Evolutionary conservation across 2,797 vertebrate genomes (phyloP), one percentile per base, ranked within the genome.

Genomic region (Alectoris magna): DNA sequence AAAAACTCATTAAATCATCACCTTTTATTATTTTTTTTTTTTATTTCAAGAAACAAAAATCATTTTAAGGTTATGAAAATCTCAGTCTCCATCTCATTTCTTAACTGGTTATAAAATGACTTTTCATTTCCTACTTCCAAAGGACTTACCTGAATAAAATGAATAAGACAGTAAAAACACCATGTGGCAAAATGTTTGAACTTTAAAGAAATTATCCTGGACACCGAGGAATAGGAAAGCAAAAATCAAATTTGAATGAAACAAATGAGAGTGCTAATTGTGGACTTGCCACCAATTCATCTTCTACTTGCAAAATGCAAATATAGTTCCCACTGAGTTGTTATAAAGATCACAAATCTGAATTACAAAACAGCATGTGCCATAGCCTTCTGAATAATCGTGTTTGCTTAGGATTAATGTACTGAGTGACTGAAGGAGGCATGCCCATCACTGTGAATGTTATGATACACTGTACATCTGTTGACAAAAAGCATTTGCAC

Each of bases 341-440:
- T 81, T 80, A 76, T 76, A 84, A 91, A 95, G 88, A 73, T 81
- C 63, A 59, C 58, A 73, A 12, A 1, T 93, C 75, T 81, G 79
- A 93, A 66, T 92, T 86, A 70, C 16, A 77, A 89, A 82, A 43
- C 2, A 9, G 21, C 36, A 73, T 67, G 68, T 69, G 60, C 84
- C 43, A 16, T 67, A 23, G 75, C 51, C 79, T 87, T 88, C 58
- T 53, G 75, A 84, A 79, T 73, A 87, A 70, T 31, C 38, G 24
- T 13, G 4, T 44, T 83, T 72, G n/a, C 41, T 72, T 66, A 69
- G 82, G 75, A 85, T 58, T 79, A 71, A 44, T 63, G 49, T 53
- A 78, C 76, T n/a, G 80, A 90, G 49, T n/a, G 51, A 74, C 80
- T 39, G 77, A 71, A 84, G 73, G 73, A 72, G 19, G 3, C 18